phyloP scores from a whole-genome alignment of 2,888 invertebrate genomes.

The Diaperis boleti region DNA sequence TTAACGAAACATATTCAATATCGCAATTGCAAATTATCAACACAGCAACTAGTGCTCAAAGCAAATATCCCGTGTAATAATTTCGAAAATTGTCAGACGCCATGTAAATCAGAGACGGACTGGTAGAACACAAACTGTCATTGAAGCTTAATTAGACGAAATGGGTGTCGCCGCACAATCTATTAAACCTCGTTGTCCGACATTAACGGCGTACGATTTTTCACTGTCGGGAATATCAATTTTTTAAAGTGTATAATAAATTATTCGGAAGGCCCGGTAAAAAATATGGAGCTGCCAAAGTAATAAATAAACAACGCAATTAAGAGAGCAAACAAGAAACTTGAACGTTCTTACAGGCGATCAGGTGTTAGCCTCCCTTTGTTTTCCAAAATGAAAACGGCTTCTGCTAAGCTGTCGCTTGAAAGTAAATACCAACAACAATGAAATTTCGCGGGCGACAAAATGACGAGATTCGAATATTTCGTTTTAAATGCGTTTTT shows the following conservation, averaged over 20 bases:
- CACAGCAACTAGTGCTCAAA: too few species aligned
- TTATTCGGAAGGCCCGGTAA: slow-evolving; percentile 47
- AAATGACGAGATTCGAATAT: slow-evolving; percentile 30
- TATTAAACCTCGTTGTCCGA: slow-evolving; percentile 39
- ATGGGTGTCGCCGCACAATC: slow-evolving; percentile 37
- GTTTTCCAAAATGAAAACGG: slow-evolving; percentile 37
- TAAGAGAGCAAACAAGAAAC: slow-evolving; percentile 58
- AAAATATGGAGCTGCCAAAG: slow-evolving; percentile 55
- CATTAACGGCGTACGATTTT: slow-evolving; percentile 46
- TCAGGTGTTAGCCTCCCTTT: slow-evolving; percentile 43
- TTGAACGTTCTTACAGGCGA: slow-evolving; percentile 45
- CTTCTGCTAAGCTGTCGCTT: slow-evolving; percentile 9
- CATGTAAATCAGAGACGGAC: slow-evolving; percentile 22
- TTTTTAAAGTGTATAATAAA: slow-evolving; percentile 50
- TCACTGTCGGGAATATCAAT: slow-evolving; percentile 49
- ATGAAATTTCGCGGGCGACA: slow-evolving; percentile 13
- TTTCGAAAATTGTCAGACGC: too few species aligned
- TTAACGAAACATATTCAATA: too few species aligned
- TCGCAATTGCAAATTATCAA: too few species aligned
- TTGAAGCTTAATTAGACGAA: slow-evolving; percentile 32
- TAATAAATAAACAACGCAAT: slow-evolving; percentile 59
- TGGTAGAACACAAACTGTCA: slow-evolving; percentile 34
- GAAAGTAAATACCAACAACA: slow-evolving; percentile 9
- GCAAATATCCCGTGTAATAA: too few species aligned
- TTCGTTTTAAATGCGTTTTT: slow-evolving; percentile 40